Percentiles rank a stretch among this genome's conserved stretches.
These are phyloP conservation scores for Globodera rostochiensis DNA, from an alignment of 1,140 invertebrate genomes.

Conservation along the genomic window DNA sequence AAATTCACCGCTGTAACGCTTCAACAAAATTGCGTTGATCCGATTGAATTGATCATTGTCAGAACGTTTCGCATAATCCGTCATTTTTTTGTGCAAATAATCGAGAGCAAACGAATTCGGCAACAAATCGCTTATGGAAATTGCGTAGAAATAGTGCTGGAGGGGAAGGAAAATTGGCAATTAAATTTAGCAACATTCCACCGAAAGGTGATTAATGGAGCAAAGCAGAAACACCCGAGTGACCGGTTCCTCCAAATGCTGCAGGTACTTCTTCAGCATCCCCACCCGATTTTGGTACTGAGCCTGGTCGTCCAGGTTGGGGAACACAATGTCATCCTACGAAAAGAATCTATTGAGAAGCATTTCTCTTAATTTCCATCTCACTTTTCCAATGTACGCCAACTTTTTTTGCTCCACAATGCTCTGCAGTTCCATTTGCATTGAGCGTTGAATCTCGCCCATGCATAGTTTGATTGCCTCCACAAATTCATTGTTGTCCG, in stretches of 20 bases:
- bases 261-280: slow-evolving; percentile 18
- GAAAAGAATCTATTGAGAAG: no score
- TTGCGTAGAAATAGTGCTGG: no score
- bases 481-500: slow-evolving; percentile 11
- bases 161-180: no score
- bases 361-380: background rate
- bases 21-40: no score
- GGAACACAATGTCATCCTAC: slow-evolving; percentile 36
- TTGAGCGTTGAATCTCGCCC: slow-evolving; percentile 33
- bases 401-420: slow-evolving; percentile 4
- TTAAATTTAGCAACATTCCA: no score
- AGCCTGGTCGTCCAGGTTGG: slow-evolving; percentile 5
- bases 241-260: slow-evolving; percentile 13
- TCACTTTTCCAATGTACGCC: slow-evolving; percentile 1
- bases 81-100: no score
- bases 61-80: no score
- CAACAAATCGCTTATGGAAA: no score
- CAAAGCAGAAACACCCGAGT: slow-evolving; percentile 29
- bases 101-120: no score
- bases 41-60: no score
- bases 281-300: slow-evolving; percentile 38
- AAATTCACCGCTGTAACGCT: no score
- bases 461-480: slow-evolving; percentile 29
- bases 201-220: slow-evolving; percentile 37
- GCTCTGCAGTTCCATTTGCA: background rate